Evolutionary conservation across 1,140 invertebrate species (phyloP).

Genomic region (Drosophila orena): DNA sequence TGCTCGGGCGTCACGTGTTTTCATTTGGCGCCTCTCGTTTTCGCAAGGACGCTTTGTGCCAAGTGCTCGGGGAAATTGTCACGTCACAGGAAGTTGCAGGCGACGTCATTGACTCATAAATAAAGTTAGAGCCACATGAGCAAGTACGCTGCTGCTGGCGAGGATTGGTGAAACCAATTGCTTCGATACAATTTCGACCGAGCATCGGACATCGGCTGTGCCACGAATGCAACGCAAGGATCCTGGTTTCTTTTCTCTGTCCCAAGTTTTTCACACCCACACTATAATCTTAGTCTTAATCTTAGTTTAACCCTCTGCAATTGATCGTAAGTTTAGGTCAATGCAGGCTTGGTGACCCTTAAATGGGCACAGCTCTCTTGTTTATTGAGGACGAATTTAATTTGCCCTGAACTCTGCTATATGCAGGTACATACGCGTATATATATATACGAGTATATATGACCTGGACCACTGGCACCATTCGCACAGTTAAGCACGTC

Average conservation of each 20-base stretch:
- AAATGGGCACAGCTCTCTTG: background rate
- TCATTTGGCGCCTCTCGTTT: slow-evolving; percentile 61
- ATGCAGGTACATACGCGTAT: background rate
- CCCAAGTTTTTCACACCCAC: too few species aligned
- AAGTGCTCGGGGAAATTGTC: slow-evolving; percentile 64
- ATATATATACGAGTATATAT: too few species aligned
- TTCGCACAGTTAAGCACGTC: slow-evolving; percentile 37
- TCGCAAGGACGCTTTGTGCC: slow-evolving; percentile 30
- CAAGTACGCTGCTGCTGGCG: background rate
- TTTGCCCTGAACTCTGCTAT: slow-evolving; percentile 11
- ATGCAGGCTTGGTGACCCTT: background rate
- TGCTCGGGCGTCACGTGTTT: slow-evolving; percentile 72
- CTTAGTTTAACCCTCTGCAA: background rate
- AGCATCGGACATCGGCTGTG: slow-evolving; percentile 10
- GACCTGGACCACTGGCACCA: slow-evolving; percentile 21
- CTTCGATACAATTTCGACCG: slow-evolving; percentile 37
- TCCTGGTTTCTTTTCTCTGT: background rate
- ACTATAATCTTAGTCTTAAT: too few species aligned
- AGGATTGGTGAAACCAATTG: slow-evolving; percentile 32
- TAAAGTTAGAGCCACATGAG: slow-evolving; percentile 47
- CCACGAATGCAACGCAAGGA: slow-evolving; percentile 15
- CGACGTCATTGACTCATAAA: slow-evolving; percentile 74
- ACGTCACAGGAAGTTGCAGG: slow-evolving; percentile 73
- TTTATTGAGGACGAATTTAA: slow-evolving; percentile 5
- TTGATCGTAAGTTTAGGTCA: background rate